A percentile compares a stretch with the other conserved stretches of the same genome.
Evolutionary conservation across 2,113 vertebrate species (phyloP).

Genomic region (Crotophaga sulcirostris): DNA sequence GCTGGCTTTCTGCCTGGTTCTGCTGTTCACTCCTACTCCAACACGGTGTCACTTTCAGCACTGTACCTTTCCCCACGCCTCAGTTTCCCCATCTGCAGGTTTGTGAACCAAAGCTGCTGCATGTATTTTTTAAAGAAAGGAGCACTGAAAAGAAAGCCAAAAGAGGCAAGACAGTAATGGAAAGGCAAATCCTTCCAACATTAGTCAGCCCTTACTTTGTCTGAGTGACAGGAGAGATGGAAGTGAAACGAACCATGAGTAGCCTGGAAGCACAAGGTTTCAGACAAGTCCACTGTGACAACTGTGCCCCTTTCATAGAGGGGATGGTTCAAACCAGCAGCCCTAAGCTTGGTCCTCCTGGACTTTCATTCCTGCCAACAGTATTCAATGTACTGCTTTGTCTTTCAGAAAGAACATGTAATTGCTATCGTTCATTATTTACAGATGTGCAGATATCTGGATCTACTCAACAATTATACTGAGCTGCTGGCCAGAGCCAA

Average conservation of each 20-base stretch:
- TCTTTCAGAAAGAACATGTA: conserved; percentile 16
- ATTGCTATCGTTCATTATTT: conserved; percentile 49
- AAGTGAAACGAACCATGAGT: background rate
- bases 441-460: conserved; percentile 63
- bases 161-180: background rate
- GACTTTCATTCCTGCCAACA: conserved; percentile 53
- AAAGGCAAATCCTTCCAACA: background rate
- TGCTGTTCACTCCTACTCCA: background rate
- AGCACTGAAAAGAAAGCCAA: background rate
- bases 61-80: background rate
- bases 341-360: conserved; percentile 10
- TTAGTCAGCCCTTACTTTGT: background rate
- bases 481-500: conserved; percentile 9
- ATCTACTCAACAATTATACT: conserved; percentile 14
- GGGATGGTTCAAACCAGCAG: conserved; percentile 11
- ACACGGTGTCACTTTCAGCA: background rate
- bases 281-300: background rate
- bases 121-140: background rate
- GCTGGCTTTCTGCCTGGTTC: background rate
- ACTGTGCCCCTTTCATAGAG: background rate
- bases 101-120: background rate
- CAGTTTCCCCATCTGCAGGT: background rate
- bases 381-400: conserved; percentile 52
- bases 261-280: background rate
- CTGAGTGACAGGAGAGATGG: background rate